phyloP scores from a whole-genome alignment of 2,113 vertebrate species.

The Myodes glareolus region DNA sequence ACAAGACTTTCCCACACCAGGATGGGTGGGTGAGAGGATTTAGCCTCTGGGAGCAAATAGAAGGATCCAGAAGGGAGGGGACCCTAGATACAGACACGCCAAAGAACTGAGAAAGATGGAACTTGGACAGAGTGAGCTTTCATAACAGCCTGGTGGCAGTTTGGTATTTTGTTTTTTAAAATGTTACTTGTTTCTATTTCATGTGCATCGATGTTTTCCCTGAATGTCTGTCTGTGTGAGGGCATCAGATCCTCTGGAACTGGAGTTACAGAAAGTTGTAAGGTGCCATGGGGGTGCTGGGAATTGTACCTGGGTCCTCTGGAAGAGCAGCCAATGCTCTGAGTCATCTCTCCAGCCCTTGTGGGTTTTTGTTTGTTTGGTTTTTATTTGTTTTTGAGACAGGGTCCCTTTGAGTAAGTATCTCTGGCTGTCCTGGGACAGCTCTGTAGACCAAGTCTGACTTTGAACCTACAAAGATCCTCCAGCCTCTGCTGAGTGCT shows the following conservation, averaged over 20 bases:
- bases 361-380: background rate
- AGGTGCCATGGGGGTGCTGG: background rate
- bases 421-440: background rate
- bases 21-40: background rate
- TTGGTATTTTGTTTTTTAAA: background rate
- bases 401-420: background rate
- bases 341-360: background rate
- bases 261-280: background rate
- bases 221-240: background rate
- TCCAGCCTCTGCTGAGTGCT: background rate
- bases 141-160: background rate
- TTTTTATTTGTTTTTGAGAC: background rate
- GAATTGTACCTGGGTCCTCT: background rate
- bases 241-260: background rate
- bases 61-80: background rate
- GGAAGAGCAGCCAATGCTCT: background rate
- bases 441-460: background rate
- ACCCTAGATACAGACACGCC: background rate
- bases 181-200: background rate
- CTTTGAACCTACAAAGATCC: background rate
- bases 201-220: background rate
- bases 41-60: background rate
- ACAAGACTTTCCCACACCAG: background rate
- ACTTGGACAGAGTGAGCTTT: background rate
- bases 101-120: background rate